These are phyloP conservation scores for Channa argus DNA, from an alignment of 2,113 vertebrate species.

Conservation along the genomic window DNA sequence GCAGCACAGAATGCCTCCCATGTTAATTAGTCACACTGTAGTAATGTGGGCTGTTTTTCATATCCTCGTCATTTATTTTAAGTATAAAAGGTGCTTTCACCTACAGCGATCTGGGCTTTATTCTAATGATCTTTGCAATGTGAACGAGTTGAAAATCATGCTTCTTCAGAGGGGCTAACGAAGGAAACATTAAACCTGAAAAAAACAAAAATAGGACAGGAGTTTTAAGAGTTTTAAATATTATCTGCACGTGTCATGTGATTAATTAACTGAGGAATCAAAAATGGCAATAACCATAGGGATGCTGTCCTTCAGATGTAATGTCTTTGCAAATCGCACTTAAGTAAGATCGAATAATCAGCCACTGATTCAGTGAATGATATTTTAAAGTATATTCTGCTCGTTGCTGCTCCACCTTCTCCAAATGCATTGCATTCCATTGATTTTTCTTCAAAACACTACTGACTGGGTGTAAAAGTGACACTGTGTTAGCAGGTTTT, in stretches of 20 bases:
- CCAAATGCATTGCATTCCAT: too few species aligned
- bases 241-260: background rate
- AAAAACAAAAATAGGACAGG: too few species aligned
- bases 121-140: constrained; percentile 11
- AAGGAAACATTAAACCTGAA: background rate
- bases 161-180: constrained; percentile 22
- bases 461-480: too few species aligned
- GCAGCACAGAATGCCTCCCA: too few species aligned
- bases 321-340: background rate
- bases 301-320: background rate
- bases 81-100: constrained; percentile 15
- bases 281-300: background rate
- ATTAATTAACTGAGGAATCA: background rate
- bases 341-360: background rate
- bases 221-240: too few species aligned
- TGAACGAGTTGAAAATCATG: constrained; percentile 22
- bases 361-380: background rate
- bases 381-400: background rate
- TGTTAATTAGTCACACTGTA: constrained; percentile 13
- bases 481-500: too few species aligned
- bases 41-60: constrained; percentile 21
- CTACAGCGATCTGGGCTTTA: background rate
- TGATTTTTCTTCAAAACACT: too few species aligned
- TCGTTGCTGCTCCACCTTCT: background rate
- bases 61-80: constrained; percentile 2